Percentiles rank a stretch among this genome's conserved stretches.
phyloP scores from a whole-genome alignment of 2,888 invertebrate species.

The Phortica magna region DNA sequence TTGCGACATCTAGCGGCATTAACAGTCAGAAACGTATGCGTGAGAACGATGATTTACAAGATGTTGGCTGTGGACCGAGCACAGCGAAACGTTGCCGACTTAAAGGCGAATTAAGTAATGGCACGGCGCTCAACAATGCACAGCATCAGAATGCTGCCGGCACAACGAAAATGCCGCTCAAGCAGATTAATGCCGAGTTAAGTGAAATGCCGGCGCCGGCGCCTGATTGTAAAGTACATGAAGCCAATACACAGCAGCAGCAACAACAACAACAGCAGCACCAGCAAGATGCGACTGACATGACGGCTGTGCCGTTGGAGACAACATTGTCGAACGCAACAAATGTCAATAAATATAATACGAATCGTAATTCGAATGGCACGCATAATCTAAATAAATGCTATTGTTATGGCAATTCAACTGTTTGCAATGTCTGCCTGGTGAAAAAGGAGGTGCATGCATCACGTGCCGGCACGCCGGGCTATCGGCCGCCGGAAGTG shows the following conservation, averaged over 20 bases:
- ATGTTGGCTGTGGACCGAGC: conserved; percentile 35
- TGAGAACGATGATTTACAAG: not conserved
- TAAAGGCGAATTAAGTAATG: conserved; percentile 54
- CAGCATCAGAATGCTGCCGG: too few species aligned
- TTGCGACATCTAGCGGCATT: not conserved
- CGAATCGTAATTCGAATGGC: conserved; percentile 61
- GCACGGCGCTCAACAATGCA: too few species aligned
- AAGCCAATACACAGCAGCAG: conserved; percentile 53
- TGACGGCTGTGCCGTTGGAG: not conserved
- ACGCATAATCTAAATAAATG: conserved; percentile 78
- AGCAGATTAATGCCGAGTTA: conserved; percentile 62
- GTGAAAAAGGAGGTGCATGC: conserved; percentile 84
- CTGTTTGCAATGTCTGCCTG: conserved; percentile 85
- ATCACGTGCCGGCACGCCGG: conserved; percentile 92
- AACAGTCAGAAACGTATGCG: conserved; percentile 2
- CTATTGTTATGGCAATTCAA: conserved; percentile 83
- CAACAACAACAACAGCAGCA: conserved; percentile 31
- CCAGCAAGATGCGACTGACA: not conserved
- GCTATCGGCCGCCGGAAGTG: conserved; percentile 93
- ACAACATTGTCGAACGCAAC: conserved; percentile 46
- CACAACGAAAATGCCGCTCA: conserved; percentile 74
- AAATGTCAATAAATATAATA: conserved; percentile 65
- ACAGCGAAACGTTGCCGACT: conserved; percentile 68
- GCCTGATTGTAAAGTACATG: too few species aligned
- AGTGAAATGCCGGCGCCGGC: too few species aligned